Evolutionary conservation across 92 coral and sea anemone species (phyloP).

Genomic region (Actinostola sp.): DNA sequence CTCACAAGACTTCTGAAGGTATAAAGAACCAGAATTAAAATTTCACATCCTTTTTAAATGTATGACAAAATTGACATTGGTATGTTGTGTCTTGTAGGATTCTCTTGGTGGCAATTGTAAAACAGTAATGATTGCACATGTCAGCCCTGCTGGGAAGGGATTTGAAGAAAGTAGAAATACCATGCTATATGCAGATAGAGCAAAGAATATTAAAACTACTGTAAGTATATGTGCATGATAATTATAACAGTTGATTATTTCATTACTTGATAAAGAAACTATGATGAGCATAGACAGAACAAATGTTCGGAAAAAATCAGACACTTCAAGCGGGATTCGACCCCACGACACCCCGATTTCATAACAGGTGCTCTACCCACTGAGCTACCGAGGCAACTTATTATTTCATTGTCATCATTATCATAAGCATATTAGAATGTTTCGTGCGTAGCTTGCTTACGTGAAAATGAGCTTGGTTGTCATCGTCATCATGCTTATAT

Average conservation of each 20-base stretch:
- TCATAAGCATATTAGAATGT: no score
- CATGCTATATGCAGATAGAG: constrained; percentile 85
- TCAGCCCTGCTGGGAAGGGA: constrained; percentile 79
- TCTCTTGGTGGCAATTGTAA: constrained; percentile 87
- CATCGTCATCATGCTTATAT: no score
- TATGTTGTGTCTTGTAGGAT: constrained; percentile 44
- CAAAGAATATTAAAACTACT: constrained; percentile 88
- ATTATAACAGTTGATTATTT: neutral
- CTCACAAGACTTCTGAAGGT: constrained; percentile 85
- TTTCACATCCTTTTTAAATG: neutral
- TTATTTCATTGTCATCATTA: no score
- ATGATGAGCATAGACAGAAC: no score
- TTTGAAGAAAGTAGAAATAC: constrained; percentile 89
- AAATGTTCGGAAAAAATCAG: no score
- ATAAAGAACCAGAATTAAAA: neutral
- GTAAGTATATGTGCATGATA: constrained; percentile 23
- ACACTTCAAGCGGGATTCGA: no score
- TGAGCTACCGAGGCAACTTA: no score
- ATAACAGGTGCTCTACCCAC: no score
- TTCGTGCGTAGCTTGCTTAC: no score
- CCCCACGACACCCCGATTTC: no score
- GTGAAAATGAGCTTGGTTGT: no score
- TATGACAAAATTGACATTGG: neutral
- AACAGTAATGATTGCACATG: constrained; percentile 92
- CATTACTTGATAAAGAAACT: no score